Base-by-base conservation (phyloP, 2,797 vertebrate genomes). In the Miichthys miiuy region DNA sequence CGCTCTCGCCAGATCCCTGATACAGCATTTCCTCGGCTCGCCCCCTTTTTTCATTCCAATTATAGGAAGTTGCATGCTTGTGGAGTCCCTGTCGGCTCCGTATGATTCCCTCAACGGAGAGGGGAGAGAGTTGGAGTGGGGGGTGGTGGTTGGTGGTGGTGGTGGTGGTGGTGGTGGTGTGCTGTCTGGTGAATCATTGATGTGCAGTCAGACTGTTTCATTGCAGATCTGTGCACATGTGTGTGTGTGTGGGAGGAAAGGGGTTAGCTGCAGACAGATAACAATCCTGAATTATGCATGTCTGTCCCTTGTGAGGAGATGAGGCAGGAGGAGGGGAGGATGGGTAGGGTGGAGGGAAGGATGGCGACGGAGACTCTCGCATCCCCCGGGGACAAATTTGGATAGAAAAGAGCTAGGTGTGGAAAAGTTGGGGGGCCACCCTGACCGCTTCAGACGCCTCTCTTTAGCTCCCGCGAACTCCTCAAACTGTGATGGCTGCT, bases 191-290 rank as follows among this genome's bases (percentile, higher is more conserved):
- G 88, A 93, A 91, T 93, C 91, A 91, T 88, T 92, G 88, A 93
- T 93, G 92, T 91, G 91, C 87, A 91, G 89, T 92, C 90, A 88
- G 80, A 89, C 83, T 83, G 89, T 87, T 92, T 91, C 91, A 89
- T 87, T 91, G 89, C 89, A 88, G 87, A 90, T 88, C 77, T 81
- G 82, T 72, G 87, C 57, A 68, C 42, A 47, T 27, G 66, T 50
- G 62, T 54, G 41, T 70, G 18, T 70, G 6, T 30, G 67, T 38
- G 61, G 62, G 56, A 21, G 54, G 65, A 48, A 14, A 66, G 60
- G 72, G 86, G 80, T 86, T 88, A 87, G 84, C 75, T 77, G 80
- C 84, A 65, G 83, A 72, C 68, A 72, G 89, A 61, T 80, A 92
- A 88, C 84, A 90, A 82, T 86, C 72, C 80, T 89, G 82, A 89